Evolutionary conservation across 2,113 vertebrate species (phyloP).

Genomic region (Hemicordylus capensis): DNA sequence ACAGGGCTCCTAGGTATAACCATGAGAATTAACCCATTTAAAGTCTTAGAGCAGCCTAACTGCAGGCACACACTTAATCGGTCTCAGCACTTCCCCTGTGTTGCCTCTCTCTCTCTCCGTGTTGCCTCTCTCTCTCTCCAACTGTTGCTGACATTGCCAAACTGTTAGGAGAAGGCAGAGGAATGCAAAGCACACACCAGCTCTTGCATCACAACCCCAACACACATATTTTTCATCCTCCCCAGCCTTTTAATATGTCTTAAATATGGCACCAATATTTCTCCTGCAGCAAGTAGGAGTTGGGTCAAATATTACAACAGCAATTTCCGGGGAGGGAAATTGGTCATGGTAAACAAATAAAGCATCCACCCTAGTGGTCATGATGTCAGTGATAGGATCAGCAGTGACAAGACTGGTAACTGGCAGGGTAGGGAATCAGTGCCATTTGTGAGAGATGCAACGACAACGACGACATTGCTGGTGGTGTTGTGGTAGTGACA

Average conservation of each 20-base stretch:
- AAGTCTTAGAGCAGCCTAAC: not conserved
- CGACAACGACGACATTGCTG: not conserved
- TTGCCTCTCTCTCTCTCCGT: no score
- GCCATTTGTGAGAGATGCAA: not conserved
- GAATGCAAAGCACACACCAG: not conserved
- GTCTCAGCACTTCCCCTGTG: not conserved
- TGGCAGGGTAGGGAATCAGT: no score
- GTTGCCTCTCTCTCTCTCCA: no score
- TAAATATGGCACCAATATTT: not conserved
- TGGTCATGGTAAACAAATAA: no score
- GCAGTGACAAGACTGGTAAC: no score
- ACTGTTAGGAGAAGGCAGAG: not conserved
- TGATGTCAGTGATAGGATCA: no score
- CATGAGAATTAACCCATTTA: not conserved
- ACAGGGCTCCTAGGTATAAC: not conserved
- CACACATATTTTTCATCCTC: not conserved
- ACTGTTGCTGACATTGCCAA: not conserved
- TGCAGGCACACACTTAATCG: no score
- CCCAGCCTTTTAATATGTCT: not conserved
- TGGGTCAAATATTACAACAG: not conserved
- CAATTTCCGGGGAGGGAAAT: not conserved
- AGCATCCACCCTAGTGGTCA: not conserved
- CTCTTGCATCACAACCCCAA: not conserved
- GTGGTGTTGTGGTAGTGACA: not conserved
- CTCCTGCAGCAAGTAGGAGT: not conserved